Evolutionary conservation across 2,113 vertebrate genomes (phyloP).

Genomic region (Anas platyrhynchos): DNA sequence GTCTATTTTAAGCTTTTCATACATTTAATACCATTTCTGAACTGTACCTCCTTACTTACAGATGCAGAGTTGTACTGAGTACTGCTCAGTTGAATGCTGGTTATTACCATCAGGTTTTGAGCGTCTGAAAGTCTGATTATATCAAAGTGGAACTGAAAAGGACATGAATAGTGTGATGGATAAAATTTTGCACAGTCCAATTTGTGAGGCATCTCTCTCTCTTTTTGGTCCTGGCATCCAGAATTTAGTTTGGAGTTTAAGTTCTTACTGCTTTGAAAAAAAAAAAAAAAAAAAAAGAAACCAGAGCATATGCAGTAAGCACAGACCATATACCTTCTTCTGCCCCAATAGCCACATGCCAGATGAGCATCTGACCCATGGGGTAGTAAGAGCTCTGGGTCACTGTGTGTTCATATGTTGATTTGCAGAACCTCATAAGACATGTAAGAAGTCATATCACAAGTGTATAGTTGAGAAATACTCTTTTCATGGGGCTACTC

Average conservation of each 20-base stretch:
- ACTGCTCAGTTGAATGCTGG: not conserved
- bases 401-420: not conserved
- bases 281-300: not conserved
- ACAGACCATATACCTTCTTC: not conserved
- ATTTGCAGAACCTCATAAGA: not conserved
- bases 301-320: not conserved
- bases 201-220: not conserved
- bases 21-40: not conserved
- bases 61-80: not conserved
- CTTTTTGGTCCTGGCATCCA: not conserved
- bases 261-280: not conserved
- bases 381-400: not conserved
- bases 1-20: not conserved
- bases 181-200: not conserved
- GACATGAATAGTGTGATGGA: not conserved
- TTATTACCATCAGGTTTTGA: not conserved
- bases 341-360: not conserved
- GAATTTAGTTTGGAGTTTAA: not conserved
- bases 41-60: not conserved
- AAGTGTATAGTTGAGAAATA: not conserved
- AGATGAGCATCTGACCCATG: not conserved
- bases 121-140: not conserved
- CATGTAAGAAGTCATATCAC: not conserved
- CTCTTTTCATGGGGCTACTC: not conserved
- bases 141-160: not conserved